Evolutionary conservation across 2,888 invertebrate genomes (phyloP).

Genomic region (Quadriops clusia): DNA sequence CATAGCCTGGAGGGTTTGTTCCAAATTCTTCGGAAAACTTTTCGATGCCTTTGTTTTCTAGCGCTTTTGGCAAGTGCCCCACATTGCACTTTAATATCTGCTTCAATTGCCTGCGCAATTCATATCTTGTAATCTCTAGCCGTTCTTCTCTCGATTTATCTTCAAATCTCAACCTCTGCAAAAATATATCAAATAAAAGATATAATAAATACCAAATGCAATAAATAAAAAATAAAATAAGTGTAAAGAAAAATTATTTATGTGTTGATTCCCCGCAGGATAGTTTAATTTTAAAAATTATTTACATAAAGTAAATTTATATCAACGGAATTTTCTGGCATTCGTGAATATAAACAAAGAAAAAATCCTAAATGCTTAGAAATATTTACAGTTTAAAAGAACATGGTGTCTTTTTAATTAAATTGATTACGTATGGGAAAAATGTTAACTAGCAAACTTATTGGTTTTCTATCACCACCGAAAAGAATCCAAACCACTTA

Average conservation of each 20-base stretch:
- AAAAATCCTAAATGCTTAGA: too few relatives aligned
- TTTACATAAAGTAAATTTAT: too few relatives aligned
- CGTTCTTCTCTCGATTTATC: constrained; percentile 34
- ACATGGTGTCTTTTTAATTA: too few relatives aligned
- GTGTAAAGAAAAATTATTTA: constrained; percentile 1
- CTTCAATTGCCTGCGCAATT: constrained; percentile 31
- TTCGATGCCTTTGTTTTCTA: constrained; percentile 11
- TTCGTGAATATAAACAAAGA: too few relatives aligned
- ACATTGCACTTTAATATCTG: constrained; percentile 34
- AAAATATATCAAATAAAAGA: constrained; percentile 8
- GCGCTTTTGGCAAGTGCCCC: constrained; percentile 33
- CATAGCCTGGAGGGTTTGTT: constrained; percentile 13
- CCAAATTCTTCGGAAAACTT: constrained; percentile 3
- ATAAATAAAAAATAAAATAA: constrained; percentile 1
- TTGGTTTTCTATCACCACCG: too few relatives aligned
- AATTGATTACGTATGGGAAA: too few relatives aligned
- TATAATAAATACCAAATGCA: constrained; percentile 4
- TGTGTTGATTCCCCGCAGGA: too few relatives aligned
- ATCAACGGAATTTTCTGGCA: too few relatives aligned
- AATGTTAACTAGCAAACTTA: too few relatives aligned
- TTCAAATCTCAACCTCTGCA: constrained; percentile 33
- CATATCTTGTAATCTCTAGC: constrained; percentile 35
- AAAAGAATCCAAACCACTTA: too few relatives aligned
- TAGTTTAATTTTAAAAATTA: too few relatives aligned
- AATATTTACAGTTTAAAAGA: too few relatives aligned